Conservation (phyloP, 2,113 vertebrate species). For the Oncorhynchus kisutch region DNA sequence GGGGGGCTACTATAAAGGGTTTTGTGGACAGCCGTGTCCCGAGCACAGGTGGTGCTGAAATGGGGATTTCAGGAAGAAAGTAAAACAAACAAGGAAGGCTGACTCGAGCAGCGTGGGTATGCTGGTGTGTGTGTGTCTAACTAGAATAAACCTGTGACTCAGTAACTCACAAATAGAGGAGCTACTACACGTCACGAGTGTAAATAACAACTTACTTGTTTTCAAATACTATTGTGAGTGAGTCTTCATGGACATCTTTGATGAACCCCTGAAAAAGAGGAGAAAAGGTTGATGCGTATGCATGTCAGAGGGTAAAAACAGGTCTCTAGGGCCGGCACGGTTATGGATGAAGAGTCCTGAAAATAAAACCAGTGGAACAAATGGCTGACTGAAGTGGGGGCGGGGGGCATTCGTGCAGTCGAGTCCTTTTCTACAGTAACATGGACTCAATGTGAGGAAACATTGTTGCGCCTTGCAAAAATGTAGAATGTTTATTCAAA, state of each 20-base stretch:
- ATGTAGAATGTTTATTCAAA: no score
- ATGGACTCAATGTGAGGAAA: no score
- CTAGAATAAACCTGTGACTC: background rate
- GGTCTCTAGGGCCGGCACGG: no score
- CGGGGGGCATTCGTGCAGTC: no score
- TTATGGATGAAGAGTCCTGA: no score
- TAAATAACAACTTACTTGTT: slow-evolving; percentile 83
- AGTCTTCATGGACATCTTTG: slow-evolving; percentile 92
- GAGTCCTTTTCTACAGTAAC: no score
- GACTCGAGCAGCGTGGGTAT: background rate
- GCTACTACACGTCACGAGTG: background rate
- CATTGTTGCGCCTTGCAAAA: no score
- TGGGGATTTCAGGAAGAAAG: slow-evolving; percentile 17
- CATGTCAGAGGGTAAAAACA: no score
- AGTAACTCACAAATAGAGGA: background rate
- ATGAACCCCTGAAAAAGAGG: slow-evolving; percentile 79
- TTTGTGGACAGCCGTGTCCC: slow-evolving; percentile 56
- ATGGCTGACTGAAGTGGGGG: no score
- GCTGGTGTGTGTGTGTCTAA: background rate
- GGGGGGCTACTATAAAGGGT: background rate
- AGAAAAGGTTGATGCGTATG: background rate
- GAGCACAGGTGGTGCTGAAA: slow-evolving; percentile 60
- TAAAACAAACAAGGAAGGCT: background rate
- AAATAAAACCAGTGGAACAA: no score
- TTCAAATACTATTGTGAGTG: slow-evolving; percentile 90